Evolutionary conservation across 2,797 vertebrate genomes (phyloP).

Genomic region (Ambastaia sidthimunki): DNA sequence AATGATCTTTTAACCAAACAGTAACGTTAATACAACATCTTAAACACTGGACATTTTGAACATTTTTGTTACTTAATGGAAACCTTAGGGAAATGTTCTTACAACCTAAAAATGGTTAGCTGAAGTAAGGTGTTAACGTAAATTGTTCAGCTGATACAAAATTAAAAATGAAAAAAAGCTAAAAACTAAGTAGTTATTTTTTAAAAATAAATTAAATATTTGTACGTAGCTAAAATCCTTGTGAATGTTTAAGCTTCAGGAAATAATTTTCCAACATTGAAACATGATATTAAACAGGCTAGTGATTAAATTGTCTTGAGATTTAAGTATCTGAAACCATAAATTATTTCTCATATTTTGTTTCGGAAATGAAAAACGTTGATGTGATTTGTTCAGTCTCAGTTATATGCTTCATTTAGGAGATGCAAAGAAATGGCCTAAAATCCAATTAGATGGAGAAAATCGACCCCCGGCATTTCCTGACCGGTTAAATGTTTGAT

Average conservation of each 20-base stretch:
- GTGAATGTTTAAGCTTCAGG: background rate
- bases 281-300: background rate
- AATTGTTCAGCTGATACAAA: too few species aligned
- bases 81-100: too few species aligned
- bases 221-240: background rate
- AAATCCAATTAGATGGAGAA: slow-evolving; percentile 52
- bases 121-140: too few species aligned
- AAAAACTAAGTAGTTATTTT: too few species aligned
- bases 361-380: slow-evolving; percentile 26
- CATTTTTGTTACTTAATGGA: too few species aligned
- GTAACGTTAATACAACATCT: too few species aligned
- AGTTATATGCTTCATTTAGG: slow-evolving; percentile 34
- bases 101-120: too few species aligned
- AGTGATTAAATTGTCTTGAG: background rate
- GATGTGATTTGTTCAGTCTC: slow-evolving; percentile 40
- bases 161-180: too few species aligned
- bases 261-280: background rate
- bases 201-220: too few species aligned
- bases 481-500: slow-evolving; percentile 48
- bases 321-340: slow-evolving; percentile 20
- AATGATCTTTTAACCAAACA: too few species aligned
- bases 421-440: slow-evolving; percentile 47
- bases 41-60: too few species aligned
- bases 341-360: slow-evolving; percentile 20
- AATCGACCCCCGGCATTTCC: slow-evolving; percentile 50